These are phyloP conservation scores for Sebastolobus alascanus DNA, from an alignment of 2,797 vertebrate species.

Conservation along the genomic window DNA sequence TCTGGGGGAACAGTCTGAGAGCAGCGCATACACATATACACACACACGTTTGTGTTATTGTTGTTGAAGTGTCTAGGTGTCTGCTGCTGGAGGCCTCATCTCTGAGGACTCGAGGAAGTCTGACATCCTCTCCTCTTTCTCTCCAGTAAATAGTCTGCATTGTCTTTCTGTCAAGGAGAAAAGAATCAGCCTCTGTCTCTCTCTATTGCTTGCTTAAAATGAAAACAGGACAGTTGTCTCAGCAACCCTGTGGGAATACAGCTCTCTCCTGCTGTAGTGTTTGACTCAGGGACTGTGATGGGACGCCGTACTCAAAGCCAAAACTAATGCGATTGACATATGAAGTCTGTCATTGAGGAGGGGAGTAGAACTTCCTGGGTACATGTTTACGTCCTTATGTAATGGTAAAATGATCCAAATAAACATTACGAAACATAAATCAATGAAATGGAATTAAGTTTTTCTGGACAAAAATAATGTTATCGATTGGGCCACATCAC, in stretches of 20 bases:
- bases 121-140: constrained; percentile 54
- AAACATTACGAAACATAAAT: neutral
- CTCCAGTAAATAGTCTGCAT: constrained; percentile 57
- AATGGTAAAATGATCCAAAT: neutral
- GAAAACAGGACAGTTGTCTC: constrained; percentile 58
- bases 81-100: constrained; percentile 61
- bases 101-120: constrained; percentile 55
- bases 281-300: constrained; percentile 17
- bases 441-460: neutral
- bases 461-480: neutral
- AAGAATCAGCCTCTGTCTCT: constrained; percentile 48
- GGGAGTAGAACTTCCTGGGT: neutral
- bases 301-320: neutral
- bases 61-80: constrained; percentile 54
- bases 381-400: neutral
- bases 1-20: constrained; percentile 39
- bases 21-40: neutral
- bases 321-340: constrained; percentile 14
- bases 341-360: neutral
- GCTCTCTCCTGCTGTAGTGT: constrained; percentile 20
- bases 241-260: constrained; percentile 36
- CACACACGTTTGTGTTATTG: constrained; percentile 37
- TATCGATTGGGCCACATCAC: neutral
- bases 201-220: constrained; percentile 54
- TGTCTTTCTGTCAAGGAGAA: constrained; percentile 60